Conservation (phyloP, 2,797 vertebrate genomes). For the Characodon lateralis region DNA sequence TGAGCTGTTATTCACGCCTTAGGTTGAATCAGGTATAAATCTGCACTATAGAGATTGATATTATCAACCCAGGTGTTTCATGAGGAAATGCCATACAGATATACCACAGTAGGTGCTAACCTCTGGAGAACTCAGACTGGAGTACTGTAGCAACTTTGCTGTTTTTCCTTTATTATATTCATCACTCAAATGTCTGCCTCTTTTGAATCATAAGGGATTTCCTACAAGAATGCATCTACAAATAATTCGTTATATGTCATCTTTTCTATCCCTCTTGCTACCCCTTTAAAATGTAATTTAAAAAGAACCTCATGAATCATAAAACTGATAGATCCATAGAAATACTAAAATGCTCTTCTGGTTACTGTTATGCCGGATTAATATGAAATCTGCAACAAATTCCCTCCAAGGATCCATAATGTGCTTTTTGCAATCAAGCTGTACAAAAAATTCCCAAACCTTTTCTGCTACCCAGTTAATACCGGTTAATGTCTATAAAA, state of each 20-base stretch:
- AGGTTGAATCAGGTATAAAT: background rate
- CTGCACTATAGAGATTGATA: background rate
- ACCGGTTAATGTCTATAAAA: background rate
- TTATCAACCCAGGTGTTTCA: constrained; percentile 2
- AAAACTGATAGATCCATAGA: background rate
- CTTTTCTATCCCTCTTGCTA: background rate
- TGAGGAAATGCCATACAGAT: constrained; percentile 4
- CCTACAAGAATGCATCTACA: background rate
- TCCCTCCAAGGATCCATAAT: background rate
- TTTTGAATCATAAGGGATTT: background rate
- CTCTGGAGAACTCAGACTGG: background rate
- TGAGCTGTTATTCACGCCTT: background rate
- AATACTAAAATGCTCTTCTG: background rate
- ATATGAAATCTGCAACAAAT: background rate
- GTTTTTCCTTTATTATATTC: background rate
- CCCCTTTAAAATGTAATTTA: background rate
- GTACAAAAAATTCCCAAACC: background rate
- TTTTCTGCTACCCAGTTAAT: background rate
- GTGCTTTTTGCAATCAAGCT: background rate
- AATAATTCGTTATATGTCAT: background rate
- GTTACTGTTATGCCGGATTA: background rate
- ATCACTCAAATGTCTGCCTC: constrained; percentile 4
- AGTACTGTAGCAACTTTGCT: background rate
- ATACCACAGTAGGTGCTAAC: constrained; percentile 11
- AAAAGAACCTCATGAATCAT: background rate